Evolutionary conservation across 2,888 invertebrate species (phyloP).

Genomic region (Formica aserva): DNA sequence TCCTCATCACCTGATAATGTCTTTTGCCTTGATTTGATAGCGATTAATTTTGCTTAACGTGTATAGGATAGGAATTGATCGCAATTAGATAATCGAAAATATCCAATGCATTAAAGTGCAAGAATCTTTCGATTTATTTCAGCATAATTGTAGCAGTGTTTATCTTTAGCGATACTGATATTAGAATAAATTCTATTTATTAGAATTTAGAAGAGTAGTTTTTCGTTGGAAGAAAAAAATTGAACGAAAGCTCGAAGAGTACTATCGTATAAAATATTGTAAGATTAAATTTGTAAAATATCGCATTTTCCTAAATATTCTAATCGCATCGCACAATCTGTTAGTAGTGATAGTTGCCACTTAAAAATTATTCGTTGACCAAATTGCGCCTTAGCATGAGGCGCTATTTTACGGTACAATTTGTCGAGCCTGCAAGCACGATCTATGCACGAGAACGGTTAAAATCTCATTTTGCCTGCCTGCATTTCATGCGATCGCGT

Average conservation of each 20-base stretch:
- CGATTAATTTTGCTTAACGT: constrained; percentile 31
- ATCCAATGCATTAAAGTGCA: background rate
- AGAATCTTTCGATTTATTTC: background rate
- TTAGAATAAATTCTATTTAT: background rate
- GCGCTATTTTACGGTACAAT: constrained; percentile 29
- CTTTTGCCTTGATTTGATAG: constrained; percentile 36
- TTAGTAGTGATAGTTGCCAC: constrained; percentile 21
- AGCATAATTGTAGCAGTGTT: background rate
- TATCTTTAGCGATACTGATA: background rate
- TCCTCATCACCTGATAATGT: constrained; percentile 44
- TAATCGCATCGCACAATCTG: constrained; percentile 5
- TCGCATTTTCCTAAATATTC: background rate
- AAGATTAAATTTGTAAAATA: constrained; percentile 11
- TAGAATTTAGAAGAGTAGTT: too few species aligned
- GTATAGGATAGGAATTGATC: background rate
- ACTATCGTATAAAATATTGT: background rate
- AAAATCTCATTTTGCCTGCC: constrained; percentile 44
- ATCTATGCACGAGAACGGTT: constrained; percentile 41
- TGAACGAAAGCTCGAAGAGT: too few species aligned
- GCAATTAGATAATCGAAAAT: background rate
- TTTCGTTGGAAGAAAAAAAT: background rate
- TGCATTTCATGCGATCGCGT: constrained; percentile 49
- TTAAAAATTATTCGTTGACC: constrained; percentile 13
- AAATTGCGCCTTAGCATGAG: constrained; percentile 28
- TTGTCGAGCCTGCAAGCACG: constrained; percentile 40